Base-by-base conservation (phyloP, 2,888 invertebrate genomes). In the Eupithecia subumbrata region DNA sequence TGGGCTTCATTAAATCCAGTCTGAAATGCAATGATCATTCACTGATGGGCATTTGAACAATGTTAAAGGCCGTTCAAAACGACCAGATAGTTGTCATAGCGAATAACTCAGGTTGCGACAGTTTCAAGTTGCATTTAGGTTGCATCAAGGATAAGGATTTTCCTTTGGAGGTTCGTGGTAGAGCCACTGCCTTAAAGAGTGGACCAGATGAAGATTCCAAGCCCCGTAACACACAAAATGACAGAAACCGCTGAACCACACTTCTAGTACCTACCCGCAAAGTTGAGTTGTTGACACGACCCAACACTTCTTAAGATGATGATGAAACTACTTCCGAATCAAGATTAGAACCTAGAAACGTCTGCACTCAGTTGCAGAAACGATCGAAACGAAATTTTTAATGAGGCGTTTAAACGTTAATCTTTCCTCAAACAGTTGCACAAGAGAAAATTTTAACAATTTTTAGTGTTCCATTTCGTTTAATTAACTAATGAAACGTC, bases 1-100 rank as follows among this genome's bases (percentile, higher is more conserved):
- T 96, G 96, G 0, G 93, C 93, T 60, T 87, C 89, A 37, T 86
- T 73, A 82, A 96, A 95, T 8, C 96, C 96, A 37, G 96, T 95
- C 96, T 96, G 78, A 78, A 67, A 72, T n/a, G 37, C 5, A 37
- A 67, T 34, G 34, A 34, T 34, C 34, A 64, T 34, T 63, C 8
- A 30, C 7, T 56, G 63, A 18, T 64, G 12, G 9, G 34, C 34
- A 18, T 34, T 30, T 18, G 14, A 34, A 34, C 4, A 30, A 34
- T 22, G 25, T 14, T 16, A 64, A 34, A 34, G 56, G 22, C 18
- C 16, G 5, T 63, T 16, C 25, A 63, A 64, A 25, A 64, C 18
- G 5, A 68, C n/a, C 71, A 66, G 52, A 12, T 30, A 48, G 66
- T 64, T 74, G 8, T 16, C n/a, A n/a, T n/a, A 3, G n/a, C 48